phyloP scores from a whole-genome alignment of 2,797 vertebrate genomes.

The Australoheros facetus region DNA sequence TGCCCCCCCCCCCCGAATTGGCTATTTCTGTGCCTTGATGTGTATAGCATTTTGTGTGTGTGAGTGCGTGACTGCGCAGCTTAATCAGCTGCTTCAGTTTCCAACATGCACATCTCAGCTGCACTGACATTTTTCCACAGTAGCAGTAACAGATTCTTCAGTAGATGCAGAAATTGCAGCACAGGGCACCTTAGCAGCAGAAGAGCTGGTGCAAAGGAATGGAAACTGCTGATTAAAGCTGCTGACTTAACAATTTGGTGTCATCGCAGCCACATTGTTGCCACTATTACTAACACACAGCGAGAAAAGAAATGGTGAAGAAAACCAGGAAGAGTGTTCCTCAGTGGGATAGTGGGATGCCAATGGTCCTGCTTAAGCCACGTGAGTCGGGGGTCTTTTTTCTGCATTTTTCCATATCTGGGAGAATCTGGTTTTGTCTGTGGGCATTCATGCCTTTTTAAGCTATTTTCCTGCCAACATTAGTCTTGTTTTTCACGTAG shows the following conservation, averaged over 20 bases:
- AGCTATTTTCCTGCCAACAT: not conserved
- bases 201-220: slow-evolving; percentile 31
- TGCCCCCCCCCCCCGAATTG: slow-evolving; percentile 46
- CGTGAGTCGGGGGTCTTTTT: slow-evolving; percentile 61
- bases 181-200: slow-evolving; percentile 30
- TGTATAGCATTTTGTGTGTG: slow-evolving; percentile 36
- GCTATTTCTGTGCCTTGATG: slow-evolving; percentile 48
- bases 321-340: slow-evolving; percentile 51
- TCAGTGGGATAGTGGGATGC: slow-evolving; percentile 64
- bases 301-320: slow-evolving; percentile 58
- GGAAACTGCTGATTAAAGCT: slow-evolving; percentile 53
- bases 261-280: slow-evolving; percentile 13
- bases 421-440: not conserved
- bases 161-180: slow-evolving; percentile 47
- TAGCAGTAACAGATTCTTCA: slow-evolving; percentile 34
- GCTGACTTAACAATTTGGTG: slow-evolving; percentile 40
- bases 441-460: not conserved
- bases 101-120: slow-evolving; percentile 51
- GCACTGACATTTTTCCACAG: slow-evolving; percentile 38
- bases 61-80: slow-evolving; percentile 46
- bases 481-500: not conserved
- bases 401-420: not conserved
- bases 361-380: slow-evolving; percentile 67
- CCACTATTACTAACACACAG: slow-evolving; percentile 1
- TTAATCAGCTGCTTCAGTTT: slow-evolving; percentile 55